Evolutionary conservation across 1,140 invertebrate species (phyloP), one percentile per base, ranked within the genome.

Genomic region (Panagrolaimus sp.): DNA sequence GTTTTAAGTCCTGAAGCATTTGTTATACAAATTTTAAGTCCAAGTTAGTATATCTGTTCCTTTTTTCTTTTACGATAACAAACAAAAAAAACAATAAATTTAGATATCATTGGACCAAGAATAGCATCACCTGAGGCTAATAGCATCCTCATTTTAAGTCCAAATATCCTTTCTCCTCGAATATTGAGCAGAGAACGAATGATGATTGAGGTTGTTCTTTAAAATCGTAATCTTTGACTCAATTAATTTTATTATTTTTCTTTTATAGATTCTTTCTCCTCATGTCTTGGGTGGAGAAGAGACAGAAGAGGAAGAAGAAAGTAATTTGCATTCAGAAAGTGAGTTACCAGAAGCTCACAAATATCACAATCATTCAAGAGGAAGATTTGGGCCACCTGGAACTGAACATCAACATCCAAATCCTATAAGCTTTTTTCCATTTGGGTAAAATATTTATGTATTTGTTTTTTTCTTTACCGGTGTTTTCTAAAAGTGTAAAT

Each of bases 131-230:
- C 69, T 20, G 69, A 70, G 53, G 45, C 44, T 8, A 23, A 63
- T 14, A 57, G 45, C 16, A 53, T 72, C 20, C 27, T 71, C 13
- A 68, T 72, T 23, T 43, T 72, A 23, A 64, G 57, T 43, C 70
- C 70, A 42, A 63, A 62, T 9, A 61, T 72, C 48, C 68, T 72
- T 42, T 71, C 68, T 0, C 70, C 70, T 9, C 38, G 64, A 3
- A 45, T 65, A 48, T 48, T 71, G 46, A 71, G 67, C 45, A 23
- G 23, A 46, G 53, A 71, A 16, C 48, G 47, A 51, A 46, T 72
- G 44, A 38, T 62, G 45, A 42, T 71, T 9, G 67, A 70, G 65
- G 63, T 70, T 53, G 16, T 23, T 61, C 14, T 42, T 16, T 31
- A 16, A 14, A n/a, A n/a, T n/a, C n/a, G n/a, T 8, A 13, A 68